phyloP scores from a whole-genome alignment of 2,113 vertebrate genomes.

The Petromus typicus region DNA sequence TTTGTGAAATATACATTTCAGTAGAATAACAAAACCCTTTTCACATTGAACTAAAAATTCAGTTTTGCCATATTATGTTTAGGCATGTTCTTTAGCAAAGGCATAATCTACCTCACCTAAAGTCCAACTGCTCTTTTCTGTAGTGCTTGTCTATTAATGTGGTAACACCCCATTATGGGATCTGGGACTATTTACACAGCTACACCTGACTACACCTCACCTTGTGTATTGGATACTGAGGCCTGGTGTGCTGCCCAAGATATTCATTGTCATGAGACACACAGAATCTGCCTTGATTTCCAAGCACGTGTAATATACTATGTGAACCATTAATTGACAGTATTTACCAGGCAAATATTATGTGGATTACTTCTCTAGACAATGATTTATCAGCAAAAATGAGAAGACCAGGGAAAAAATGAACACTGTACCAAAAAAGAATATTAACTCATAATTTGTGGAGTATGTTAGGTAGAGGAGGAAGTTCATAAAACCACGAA shows the following conservation, averaged over 20 bases:
- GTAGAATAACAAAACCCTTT: background rate
- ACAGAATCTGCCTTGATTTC: background rate
- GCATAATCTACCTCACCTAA: background rate
- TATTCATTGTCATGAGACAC: fast-evolving
- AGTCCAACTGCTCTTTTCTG: background rate
- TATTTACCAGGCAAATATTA: background rate
- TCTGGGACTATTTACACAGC: background rate
- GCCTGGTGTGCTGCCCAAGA: no score
- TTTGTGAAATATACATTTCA: background rate
- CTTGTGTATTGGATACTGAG: fast-evolving
- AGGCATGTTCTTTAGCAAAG: background rate
- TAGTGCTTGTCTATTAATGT: background rate
- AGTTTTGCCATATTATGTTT: background rate
- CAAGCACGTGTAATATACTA: no score
- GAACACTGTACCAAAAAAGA: background rate
- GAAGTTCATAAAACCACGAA: background rate
- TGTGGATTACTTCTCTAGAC: background rate
- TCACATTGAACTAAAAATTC: background rate
- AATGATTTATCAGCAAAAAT: background rate
- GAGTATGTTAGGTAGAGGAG: background rate
- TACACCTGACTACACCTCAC: fast-evolving
- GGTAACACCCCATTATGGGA: background rate
- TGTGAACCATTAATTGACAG: background rate
- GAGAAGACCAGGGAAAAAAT: background rate
- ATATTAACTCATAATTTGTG: background rate